Evolutionary conservation across 2,113 vertebrate species (phyloP).

Genomic region (Upupa epops): DNA sequence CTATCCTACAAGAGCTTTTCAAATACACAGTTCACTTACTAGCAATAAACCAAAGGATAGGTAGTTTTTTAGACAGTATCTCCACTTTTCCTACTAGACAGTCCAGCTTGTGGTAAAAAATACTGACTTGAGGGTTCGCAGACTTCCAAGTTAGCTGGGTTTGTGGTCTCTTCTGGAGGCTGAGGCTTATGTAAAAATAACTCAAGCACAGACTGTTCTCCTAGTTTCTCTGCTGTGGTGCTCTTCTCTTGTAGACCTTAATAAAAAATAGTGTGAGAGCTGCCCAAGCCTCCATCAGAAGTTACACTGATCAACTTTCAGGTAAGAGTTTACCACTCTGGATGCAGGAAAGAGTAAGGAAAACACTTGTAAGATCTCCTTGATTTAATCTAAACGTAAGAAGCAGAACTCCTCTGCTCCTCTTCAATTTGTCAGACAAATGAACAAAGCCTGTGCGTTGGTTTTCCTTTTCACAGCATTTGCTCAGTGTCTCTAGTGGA

Average conservation of each 20-base stretch:
- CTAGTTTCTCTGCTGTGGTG: neutral
- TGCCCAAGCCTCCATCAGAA: neutral
- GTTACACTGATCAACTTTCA: neutral
- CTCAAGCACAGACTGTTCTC: neutral
- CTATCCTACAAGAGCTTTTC: neutral
- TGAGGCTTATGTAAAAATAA: neutral
- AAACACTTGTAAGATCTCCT: neutral
- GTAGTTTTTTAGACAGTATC: neutral
- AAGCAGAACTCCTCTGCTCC: neutral
- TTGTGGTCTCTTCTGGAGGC: neutral
- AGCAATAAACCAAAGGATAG: neutral
- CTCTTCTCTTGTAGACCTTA: accelerated
- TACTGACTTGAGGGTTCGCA: neutral
- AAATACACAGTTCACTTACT: neutral
- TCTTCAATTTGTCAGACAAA: neutral
- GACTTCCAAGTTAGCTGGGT: neutral
- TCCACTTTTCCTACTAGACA: neutral
- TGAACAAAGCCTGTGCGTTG: neutral
- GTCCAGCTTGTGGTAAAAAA: neutral
- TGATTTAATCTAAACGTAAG: neutral
- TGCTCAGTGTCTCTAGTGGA: neutral
- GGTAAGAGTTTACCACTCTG: neutral
- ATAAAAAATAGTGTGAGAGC: neutral
- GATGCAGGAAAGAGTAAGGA: neutral
- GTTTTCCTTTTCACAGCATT: neutral